phyloP scores from a whole-genome alignment of 2,888 invertebrate species.

The Apodemia hepburni region DNA sequence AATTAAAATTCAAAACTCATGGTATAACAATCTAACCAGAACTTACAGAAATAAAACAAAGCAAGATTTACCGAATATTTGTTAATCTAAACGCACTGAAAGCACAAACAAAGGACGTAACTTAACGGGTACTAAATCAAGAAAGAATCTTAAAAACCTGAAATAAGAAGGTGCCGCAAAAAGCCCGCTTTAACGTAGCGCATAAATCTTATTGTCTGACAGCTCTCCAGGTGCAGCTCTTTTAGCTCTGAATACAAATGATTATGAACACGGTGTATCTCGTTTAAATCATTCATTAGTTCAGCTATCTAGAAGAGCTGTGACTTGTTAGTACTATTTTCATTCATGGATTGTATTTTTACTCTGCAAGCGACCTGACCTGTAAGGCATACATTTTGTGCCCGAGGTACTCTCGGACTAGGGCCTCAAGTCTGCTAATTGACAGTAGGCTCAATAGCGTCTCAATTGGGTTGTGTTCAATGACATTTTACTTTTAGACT shows the following conservation, averaged over 20 bases:
- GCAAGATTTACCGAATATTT: neutral
- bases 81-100: neutral
- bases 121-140: neutral
- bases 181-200: conserved; percentile 42
- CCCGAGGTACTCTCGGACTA: too few species aligned
- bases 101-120: neutral
- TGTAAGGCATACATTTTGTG: too few species aligned
- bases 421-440: too few species aligned
- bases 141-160: conserved; percentile 6
- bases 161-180: conserved; percentile 38
- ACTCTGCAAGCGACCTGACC: too few species aligned
- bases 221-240: conserved; percentile 58
- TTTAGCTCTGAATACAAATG: conserved; percentile 63
- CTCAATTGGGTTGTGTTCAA: too few species aligned
- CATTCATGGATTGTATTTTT: too few species aligned
- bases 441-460: too few species aligned
- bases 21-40: too few species aligned
- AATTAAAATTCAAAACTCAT: too few species aligned
- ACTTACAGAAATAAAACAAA: too few species aligned
- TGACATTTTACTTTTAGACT: too few species aligned
- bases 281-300: neutral
- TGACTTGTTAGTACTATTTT: too few species aligned
- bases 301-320: neutral
- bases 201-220: conserved; percentile 65
- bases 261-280: conserved; percentile 54